These are phyloP conservation scores for Ormyrus labotus DNA, from an alignment of 2,888 invertebrate genomes.

Conservation along the genomic window DNA sequence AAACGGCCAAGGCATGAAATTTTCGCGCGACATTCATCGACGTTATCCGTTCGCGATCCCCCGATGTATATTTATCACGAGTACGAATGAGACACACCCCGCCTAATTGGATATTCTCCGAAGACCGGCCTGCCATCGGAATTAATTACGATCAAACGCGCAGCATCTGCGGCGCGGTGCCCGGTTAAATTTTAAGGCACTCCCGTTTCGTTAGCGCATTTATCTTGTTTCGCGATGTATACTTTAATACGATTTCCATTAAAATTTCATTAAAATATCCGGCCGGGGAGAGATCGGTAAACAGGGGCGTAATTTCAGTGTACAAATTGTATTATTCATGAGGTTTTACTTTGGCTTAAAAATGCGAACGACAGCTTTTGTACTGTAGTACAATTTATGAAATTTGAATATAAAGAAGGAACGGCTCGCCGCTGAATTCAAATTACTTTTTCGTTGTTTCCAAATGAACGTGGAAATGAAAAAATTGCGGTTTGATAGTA, in stretches of 20 bases:
- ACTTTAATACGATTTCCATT: no score
- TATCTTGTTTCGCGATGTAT: not conserved
- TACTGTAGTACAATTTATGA: not conserved
- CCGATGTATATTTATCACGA: not conserved
- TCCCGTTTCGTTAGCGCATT: slow-evolving; percentile 17
- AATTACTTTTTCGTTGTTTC: not conserved
- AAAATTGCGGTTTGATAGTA: no score
- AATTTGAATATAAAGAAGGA: not conserved
- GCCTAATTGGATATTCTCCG: not conserved
- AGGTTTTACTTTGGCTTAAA: not conserved
- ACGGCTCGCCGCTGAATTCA: not conserved
- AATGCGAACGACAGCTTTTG: not conserved
- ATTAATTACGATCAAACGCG: slow-evolving; percentile 11
- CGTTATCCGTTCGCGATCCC: not conserved
- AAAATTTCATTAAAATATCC: no score
- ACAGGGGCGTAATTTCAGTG: no score
- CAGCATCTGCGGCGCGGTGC: not conserved
- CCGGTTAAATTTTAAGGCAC: not conserved
- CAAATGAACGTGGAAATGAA: no score
- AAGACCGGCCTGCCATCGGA: not conserved
- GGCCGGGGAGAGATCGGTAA: no score
- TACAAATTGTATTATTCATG: no score
- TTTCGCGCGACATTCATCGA: not conserved
- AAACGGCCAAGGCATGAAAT: no score
- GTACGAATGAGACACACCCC: not conserved